Percentiles rank a stretch among this genome's conserved stretches.
Evolutionary conservation across 2,888 invertebrate genomes (phyloP).

Genomic region (Leucophenga maculata): DNA sequence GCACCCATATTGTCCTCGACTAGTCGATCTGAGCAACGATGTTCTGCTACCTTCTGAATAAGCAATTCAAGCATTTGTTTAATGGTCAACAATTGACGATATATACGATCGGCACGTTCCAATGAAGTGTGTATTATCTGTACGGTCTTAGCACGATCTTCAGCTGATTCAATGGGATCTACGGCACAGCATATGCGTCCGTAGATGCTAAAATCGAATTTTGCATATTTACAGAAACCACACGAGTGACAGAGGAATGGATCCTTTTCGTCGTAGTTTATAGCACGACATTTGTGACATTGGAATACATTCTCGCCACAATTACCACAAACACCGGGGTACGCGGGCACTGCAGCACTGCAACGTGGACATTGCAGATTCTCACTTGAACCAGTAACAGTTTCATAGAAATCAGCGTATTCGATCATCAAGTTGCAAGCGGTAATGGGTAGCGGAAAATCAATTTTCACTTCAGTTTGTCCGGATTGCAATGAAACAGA

Average conservation of each 20-base stretch:
- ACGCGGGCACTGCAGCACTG: slow-evolving; percentile 96
- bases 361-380: slow-evolving; percentile 96
- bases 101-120: slow-evolving; percentile 95
- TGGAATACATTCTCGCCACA: slow-evolving; percentile 98
- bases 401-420: slow-evolving; percentile 97
- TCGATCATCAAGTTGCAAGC: slow-evolving; percentile 99
- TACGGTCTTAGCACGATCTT: slow-evolving; percentile 95
- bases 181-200: slow-evolving; percentile 96
- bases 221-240: slow-evolving; percentile 99
- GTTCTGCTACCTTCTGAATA: slow-evolving; percentile 90
- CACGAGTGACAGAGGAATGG: slow-evolving; percentile 99
- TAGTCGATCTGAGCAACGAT: slow-evolving; percentile 79
- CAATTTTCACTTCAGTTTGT: slow-evolving; percentile 96
- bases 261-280: slow-evolving; percentile 99
- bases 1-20: slow-evolving; percentile 75
- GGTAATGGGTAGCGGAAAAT: slow-evolving; percentile 96
- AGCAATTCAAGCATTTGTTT: slow-evolving; percentile 91
- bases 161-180: slow-evolving; percentile 97
- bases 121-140: slow-evolving; percentile 90
- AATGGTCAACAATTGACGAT: slow-evolving; percentile 90
- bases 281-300: slow-evolving; percentile 98
- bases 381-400: slow-evolving; percentile 89
- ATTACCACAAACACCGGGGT: slow-evolving; percentile 92
- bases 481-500: slow-evolving; percentile 90
- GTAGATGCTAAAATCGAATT: slow-evolving; percentile 95